Conservation (phyloP, 2,888 invertebrate genomes). For the Timema cristinae region DNA sequence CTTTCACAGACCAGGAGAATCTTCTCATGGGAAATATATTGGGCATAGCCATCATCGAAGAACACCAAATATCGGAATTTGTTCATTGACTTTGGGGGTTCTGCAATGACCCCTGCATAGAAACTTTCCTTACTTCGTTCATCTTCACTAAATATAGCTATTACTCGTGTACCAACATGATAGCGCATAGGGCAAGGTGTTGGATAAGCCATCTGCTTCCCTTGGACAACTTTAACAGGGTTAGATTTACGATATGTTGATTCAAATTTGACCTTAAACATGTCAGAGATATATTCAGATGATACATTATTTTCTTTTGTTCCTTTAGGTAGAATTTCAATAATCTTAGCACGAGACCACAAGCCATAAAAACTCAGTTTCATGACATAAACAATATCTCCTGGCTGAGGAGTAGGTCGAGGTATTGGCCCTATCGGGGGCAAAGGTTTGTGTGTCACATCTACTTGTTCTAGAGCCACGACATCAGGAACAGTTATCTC, state of each 20-base stretch:
- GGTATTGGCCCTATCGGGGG: conserved; percentile 54
- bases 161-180: conserved; percentile 79
- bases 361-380: conserved; percentile 57
- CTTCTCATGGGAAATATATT: conserved; percentile 69
- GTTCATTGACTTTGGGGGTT: conserved; percentile 74
- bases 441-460: conserved; percentile 38
- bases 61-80: conserved; percentile 82
- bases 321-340: conserved; percentile 46
- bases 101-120: conserved; percentile 79
- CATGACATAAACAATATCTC: conserved; percentile 59
- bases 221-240: conserved; percentile 54
- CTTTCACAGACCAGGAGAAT: conserved; percentile 66
- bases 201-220: conserved; percentile 69
- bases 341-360: conserved; percentile 58
- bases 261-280: conserved; percentile 36
- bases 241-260: conserved; percentile 26
- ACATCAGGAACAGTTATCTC: conserved; percentile 29
- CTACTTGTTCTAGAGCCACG: conserved; percentile 31
- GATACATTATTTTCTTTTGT: not conserved
- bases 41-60: conserved; percentile 90
- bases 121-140: conserved; percentile 44
- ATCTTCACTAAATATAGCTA: conserved; percentile 73
- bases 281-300: not conserved
- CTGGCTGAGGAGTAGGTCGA: conserved; percentile 49
- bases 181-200: conserved; percentile 62